A percentile compares a stretch with the other conserved stretches of the same genome.
phyloP scores from a whole-genome alignment of 1,140 invertebrate genomes.

The Drosophila persimilis region DNA sequence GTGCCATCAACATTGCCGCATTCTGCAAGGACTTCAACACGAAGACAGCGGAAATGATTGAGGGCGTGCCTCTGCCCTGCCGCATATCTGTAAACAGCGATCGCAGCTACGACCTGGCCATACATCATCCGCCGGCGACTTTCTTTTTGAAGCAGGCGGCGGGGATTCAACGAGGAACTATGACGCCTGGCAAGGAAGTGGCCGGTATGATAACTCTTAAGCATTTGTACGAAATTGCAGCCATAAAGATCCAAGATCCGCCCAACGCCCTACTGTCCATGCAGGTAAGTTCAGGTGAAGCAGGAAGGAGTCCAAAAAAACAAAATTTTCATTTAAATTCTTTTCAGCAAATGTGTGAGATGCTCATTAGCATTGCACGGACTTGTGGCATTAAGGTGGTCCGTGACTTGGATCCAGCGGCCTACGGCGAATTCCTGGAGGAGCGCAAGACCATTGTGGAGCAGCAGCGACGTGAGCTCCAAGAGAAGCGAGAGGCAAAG shows the following conservation, averaged over 20 bases:
- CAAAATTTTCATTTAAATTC: neutral
- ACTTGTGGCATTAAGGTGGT: constrained; percentile 95
- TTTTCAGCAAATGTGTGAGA: constrained; percentile 91
- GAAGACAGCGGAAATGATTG: constrained; percentile 95
- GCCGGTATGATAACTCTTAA: constrained; percentile 96
- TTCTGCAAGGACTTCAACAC: constrained; percentile 99
- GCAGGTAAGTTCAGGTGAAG: constrained; percentile 47
- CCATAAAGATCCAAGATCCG: constrained; percentile 95
- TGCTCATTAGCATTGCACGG: constrained; percentile 90
- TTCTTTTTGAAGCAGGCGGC: constrained; percentile 98
- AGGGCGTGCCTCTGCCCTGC: constrained; percentile 95
- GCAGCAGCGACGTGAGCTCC: constrained; percentile 90
- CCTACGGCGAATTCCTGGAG: constrained; percentile 93
- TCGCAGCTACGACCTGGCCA: constrained; percentile 91
- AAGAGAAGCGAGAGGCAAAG: constrained; percentile 96
- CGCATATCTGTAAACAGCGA: constrained; percentile 93
- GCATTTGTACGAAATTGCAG: constrained; percentile 99
- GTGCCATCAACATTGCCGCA: constrained; percentile 96
- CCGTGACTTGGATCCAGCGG: constrained; percentile 89
- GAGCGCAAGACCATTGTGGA: constrained; percentile 89
- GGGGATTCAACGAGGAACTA: constrained; percentile 92
- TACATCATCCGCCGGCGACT: constrained; percentile 92
- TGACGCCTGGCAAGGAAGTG: constrained; percentile 91
- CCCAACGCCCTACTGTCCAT: constrained; percentile 85
- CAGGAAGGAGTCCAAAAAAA: too few species aligned